Evolutionary conservation across 2,113 vertebrate species (phyloP), one percentile per base, ranked within the genome.

Genomic region (Sakesphorus luctuosus): DNA sequence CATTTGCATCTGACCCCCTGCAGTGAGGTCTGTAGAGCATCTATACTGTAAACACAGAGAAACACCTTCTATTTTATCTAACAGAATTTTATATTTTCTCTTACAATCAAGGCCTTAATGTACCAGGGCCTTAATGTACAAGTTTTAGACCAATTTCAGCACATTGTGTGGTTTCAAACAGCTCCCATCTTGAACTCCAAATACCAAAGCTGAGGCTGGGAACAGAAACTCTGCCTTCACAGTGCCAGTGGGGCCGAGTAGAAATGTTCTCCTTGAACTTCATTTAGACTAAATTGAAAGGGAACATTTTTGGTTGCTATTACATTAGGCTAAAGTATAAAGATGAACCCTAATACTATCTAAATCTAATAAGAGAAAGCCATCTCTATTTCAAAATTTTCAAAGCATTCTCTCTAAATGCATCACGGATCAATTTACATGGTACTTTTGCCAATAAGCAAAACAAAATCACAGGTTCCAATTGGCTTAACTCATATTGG

Each of bases 391-490:
- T 98, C 97, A 95, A 95, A 98, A 98, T 72, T 98, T 98, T 98
- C 97, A 96, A 97, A 96, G 97, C 94, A 93, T 97, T 97, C 97
- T 93, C 96, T 94, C 93, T 97, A 98, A 98, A 97, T 94, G 97
- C 97, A 98, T 98, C 98, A 97, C 96, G 97, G 97, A 98, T 98
- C 98, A 98, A 98, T 98, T 98, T 98, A 98, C 98, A 98, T 98
- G 98, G 97, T 97, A 84, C 97, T 98, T 98, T 95, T 96, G 96
- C 94, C 97, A 97, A 98, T 98, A 98, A 98, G 98, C 97, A 98
- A 98, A 98, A 98, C 97, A 90, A 97, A 98, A 98, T 98, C 98
- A 98, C 94, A 97, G 97, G 97, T 97, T 98, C 97, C 98, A 98
- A 98, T 97, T 97, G 98, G 98, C 98, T 98, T 98, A 98, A 95